Evolutionary conservation across 2,888 invertebrate genomes (phyloP), one percentile per base, ranked within the genome.

Genomic region (Tryphoninae sp.): DNA sequence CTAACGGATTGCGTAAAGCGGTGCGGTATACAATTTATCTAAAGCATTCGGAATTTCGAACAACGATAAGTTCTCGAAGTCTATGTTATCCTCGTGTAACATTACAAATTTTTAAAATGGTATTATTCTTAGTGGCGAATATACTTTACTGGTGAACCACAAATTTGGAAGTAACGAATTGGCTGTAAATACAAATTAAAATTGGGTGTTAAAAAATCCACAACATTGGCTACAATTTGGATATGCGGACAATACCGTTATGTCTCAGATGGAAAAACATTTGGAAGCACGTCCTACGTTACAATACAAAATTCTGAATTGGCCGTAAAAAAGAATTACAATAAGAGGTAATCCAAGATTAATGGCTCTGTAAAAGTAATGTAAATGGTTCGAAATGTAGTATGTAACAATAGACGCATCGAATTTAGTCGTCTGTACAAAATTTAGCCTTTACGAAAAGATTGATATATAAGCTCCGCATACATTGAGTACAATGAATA

Each of bases 401-500:
- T 33, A 33, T 6, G 33, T 33, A 33, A 33, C 6, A 6, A 33
- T 33, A 33, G 33, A 33, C 33, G 3, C 26, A 26, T 26, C 26
- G 0, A 33, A 6, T 33, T 33, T 33, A 11, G 59, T n/a, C 23
- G 59, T 13, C 69, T 49, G 62, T 77, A 77, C 59, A 61, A 80
- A 58, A 55, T 77, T 69, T 68, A 7, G 8, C 22, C 68, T 69
- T 62, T 49, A 45, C 55, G 13, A 26, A 51, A 53, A 68, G 53
- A 23, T 19, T 3, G 3, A 33, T 33, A 69, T 53, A 64, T 62
- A 58, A 78, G 62, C 62, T 58, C 62, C 26, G 16, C 13, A 23
- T 53, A 62, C 33, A 71, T 62, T 40, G 45, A 26, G 58, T 51
- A 76, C 22, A 68, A 61, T 55, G 22, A 55, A 80, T 64, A 64